These are phyloP conservation scores for Drosophila aldrichi DNA, from an alignment of 2,888 invertebrate species.

Conservation along the genomic window DNA sequence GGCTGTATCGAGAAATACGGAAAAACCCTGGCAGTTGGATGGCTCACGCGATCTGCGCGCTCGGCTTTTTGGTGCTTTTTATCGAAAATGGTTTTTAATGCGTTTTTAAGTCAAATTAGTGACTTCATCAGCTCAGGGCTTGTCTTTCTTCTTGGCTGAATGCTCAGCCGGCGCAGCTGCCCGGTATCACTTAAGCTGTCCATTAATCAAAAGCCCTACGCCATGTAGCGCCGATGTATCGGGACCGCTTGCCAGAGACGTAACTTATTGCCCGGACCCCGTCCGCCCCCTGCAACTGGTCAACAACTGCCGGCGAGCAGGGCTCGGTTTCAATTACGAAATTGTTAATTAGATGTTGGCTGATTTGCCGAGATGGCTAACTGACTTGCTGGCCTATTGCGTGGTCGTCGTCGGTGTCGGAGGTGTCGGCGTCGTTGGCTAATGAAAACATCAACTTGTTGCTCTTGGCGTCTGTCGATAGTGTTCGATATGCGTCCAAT, in stretches of 20 bases:
- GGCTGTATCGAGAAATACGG: slow-evolving; percentile 58
- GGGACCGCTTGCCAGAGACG: slow-evolving; percentile 53
- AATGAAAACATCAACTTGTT: slow-evolving; percentile 59
- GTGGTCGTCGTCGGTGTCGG: slow-evolving; percentile 26
- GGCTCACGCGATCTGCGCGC: slow-evolving; percentile 27
- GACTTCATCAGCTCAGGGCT: slow-evolving; percentile 70
- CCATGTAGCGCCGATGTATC: slow-evolving; percentile 42
- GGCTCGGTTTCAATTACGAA: slow-evolving; percentile 70
- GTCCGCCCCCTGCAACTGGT: not conserved
- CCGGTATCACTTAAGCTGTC: slow-evolving; percentile 74
- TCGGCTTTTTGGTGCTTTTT: slow-evolving; percentile 51
- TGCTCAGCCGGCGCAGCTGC: slow-evolving; percentile 47
- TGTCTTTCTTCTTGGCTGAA: slow-evolving; percentile 49
- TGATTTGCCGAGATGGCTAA: slow-evolving; percentile 24
- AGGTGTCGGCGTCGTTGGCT: slow-evolving; percentile 55
- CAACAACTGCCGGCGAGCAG: slow-evolving; percentile 10
- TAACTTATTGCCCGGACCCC: slow-evolving; percentile 35
- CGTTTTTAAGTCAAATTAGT: slow-evolving; percentile 80
- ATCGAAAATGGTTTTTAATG: slow-evolving; percentile 79
- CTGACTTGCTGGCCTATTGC: slow-evolving; percentile 43
- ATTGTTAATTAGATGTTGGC: slow-evolving; percentile 66
- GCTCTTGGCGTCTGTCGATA: slow-evolving; percentile 30
- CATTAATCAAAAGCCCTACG: slow-evolving; percentile 71
- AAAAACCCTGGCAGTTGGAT: slow-evolving; percentile 63
- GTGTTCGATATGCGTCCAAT: slow-evolving; percentile 26